Conservation (phyloP, 2,113 vertebrate species). For the Spheniscus mendiculus region DNA sequence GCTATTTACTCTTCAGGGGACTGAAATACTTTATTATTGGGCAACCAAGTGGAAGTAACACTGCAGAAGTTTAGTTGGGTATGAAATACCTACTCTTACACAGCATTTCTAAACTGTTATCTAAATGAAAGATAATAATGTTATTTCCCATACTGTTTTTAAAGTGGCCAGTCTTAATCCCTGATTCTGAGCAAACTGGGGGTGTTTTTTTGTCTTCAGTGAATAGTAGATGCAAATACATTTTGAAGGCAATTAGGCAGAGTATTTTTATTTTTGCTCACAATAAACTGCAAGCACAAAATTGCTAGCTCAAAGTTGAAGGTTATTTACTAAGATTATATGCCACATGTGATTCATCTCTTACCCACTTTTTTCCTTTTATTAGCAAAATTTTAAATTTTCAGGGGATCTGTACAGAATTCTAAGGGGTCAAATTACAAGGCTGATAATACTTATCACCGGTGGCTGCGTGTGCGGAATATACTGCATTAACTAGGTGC, state of each 20-base stretch:
- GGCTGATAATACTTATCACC: background rate
- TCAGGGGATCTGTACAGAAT: background rate
- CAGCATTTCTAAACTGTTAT: background rate
- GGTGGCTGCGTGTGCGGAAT: background rate
- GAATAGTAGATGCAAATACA: background rate
- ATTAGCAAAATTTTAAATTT: background rate
- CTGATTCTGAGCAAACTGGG: background rate
- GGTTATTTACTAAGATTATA: conserved; percentile 19
- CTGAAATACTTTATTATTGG: background rate
- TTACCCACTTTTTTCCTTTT: background rate
- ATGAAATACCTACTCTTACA: background rate
- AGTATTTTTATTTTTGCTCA: conserved; percentile 54
- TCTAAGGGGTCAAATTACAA: background rate
- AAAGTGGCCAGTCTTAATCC: background rate
- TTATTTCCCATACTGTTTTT: background rate
- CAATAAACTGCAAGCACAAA: conserved; percentile 55
- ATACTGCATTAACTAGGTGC: background rate
- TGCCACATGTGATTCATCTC: conserved; percentile 27
- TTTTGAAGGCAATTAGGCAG: conserved; percentile 54
- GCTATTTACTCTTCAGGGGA: background rate
- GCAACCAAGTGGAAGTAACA: background rate
- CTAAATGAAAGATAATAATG: background rate
- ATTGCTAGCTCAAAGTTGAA: background rate
- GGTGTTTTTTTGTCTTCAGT: background rate
- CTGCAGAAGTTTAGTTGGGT: conserved; percentile 3